phyloP scores from a whole-genome alignment of 2,888 invertebrate genomes.

The Therioaphis trifolii region DNA sequence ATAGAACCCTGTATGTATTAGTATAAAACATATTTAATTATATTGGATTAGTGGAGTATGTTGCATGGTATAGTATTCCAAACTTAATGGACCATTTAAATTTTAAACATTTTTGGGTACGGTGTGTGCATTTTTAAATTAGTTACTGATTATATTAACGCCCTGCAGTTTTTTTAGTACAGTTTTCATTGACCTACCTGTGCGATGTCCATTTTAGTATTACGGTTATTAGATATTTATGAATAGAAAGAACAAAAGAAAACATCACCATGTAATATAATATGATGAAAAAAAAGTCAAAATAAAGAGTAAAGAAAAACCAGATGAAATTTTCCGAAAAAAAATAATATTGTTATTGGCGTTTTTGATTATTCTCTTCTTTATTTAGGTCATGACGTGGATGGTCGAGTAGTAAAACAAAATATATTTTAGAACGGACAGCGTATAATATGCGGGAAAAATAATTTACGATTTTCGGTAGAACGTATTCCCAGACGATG shows the following conservation, averaged over 20 bases:
- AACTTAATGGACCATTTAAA: conserved; percentile 29
- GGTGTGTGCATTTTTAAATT: conserved; percentile 25
- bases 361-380: conserved; percentile 5
- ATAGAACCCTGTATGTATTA: too few relatives aligned
- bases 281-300: not conserved
- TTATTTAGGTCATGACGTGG: not conserved
- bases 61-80: too few relatives aligned
- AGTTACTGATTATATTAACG: not conserved
- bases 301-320: not conserved
- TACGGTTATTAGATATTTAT: conserved; percentile 20
- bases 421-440: not conserved
- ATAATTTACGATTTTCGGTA: too few relatives aligned
- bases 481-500: too few relatives aligned
- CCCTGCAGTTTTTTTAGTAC: conserved; percentile 1
- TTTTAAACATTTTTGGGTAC: not conserved
- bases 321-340: not conserved
- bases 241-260: not conserved
- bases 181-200: conserved; percentile 37
- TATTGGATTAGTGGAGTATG: too few relatives aligned
- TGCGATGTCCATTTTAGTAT: conserved; percentile 26
- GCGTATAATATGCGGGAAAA: not conserved
- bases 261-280: not conserved
- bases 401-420: not conserved
- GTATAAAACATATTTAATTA: too few relatives aligned
- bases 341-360: not conserved